Conservation (phyloP, 1,140 invertebrate genomes). For the Telenomus remus region DNA sequence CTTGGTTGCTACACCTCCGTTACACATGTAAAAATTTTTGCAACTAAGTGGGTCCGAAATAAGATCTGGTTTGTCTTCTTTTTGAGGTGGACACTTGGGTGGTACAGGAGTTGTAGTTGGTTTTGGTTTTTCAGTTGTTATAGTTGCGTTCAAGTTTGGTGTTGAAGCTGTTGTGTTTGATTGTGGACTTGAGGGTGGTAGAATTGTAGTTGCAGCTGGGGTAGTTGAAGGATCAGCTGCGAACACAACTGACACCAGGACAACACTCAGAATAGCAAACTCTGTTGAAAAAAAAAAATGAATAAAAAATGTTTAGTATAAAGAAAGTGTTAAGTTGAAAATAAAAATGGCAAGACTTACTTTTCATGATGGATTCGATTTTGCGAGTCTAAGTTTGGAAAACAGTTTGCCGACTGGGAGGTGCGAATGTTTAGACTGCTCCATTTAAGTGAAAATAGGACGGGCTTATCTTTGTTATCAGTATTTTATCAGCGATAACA, state of each 20-base stretch:
- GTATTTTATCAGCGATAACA: constrained; percentile 22
- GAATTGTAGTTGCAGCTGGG: no score
- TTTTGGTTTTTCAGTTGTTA: not conserved
- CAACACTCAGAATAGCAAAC: no score
- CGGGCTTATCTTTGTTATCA: constrained; percentile 31
- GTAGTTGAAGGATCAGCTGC: no score
- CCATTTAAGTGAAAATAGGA: not conserved
- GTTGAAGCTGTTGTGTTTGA: no score
- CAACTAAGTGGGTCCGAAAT: constrained; percentile 76
- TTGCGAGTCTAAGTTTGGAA: not conserved
- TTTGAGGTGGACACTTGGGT: constrained; percentile 46
- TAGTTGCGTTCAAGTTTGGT: no score
- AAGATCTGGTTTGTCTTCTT: constrained; percentile 63
- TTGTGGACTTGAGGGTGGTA: no score
- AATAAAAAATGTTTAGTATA: no score
- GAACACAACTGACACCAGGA: no score
- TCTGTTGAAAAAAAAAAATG: no score
- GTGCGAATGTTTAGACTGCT: no score
- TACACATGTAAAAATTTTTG: constrained; percentile 78
- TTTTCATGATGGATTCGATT: not conserved
- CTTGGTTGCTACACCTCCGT: constrained; percentile 70
- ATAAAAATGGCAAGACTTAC: not conserved
- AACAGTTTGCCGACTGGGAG: not conserved
- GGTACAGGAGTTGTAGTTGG: not conserved
- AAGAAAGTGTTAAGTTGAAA: no score